Base-by-base conservation (phyloP, 1,140 invertebrate genomes). In the Steinernema khuongi region DNA sequence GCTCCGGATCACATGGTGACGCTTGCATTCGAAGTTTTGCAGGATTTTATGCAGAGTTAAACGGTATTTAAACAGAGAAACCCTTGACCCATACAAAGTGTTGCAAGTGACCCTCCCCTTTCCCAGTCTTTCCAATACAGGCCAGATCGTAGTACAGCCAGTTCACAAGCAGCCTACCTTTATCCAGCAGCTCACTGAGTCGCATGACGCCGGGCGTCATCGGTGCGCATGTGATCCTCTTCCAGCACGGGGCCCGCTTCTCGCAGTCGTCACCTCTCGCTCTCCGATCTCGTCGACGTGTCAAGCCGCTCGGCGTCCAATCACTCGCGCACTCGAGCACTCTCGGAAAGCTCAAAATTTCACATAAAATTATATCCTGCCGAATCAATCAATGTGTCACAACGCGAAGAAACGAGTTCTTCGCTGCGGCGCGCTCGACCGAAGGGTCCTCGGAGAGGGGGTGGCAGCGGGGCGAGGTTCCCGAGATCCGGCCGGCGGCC, bases 121-220 rank as follows among this genome's bases (percentile, higher is more conserved):
- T n/a, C n/a, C n/a, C n/a, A n/a, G n/a, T n/a, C n/a, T n/a, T n/a
- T n/a, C n/a, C n/a, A n/a, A n/a, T n/a, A n/a, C n/a, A n/a, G n/a
- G n/a, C n/a, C n/a, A n/a, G n/a, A n/a, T n/a, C n/a, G n/a, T n/a
- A n/a, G n/a, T n/a, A n/a, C n/a, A n/a, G n/a, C n/a, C n/a, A n/a
- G n/a, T n/a, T n/a, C n/a, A n/a, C 36, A 60, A 60, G 19, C n/a
- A n/a, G 19, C 11, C 50, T 60, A 60, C 50, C 50, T 60, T 60
- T 60, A 60, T 22, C 50, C 14, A 22, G 4, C 7, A 60, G 19
- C 50, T 60, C 22, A 14, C 11, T 7, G 26, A 14, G 50, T 60
- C 50, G 50, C 50, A 60, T 60, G 50, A 60, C 50, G 50, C 50
- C 4, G 26, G 4, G 22, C 50, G 50, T 60, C 50, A 60, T 60